phyloP scores from a whole-genome alignment of 2,797 vertebrate species.

The Eidolon dupreanum region DNA sequence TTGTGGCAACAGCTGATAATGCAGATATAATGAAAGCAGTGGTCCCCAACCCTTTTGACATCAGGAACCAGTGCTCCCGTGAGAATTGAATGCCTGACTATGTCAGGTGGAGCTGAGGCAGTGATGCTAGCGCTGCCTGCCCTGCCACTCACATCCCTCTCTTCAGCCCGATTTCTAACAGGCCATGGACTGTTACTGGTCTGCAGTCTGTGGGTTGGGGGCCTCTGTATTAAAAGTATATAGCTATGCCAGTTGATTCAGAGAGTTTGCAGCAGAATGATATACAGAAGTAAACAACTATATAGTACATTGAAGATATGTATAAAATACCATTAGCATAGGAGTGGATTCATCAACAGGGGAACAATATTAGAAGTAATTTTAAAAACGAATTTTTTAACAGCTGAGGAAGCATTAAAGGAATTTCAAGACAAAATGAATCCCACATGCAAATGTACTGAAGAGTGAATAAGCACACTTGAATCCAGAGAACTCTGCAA shows the following conservation, averaged over 20 bases:
- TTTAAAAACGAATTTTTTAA: background rate
- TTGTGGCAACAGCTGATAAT: background rate
- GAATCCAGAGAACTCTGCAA: background rate
- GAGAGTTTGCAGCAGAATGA: background rate
- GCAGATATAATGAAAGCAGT: too few relatives aligned
- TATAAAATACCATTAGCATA: background rate
- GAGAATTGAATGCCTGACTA: too few relatives aligned
- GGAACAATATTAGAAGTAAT: background rate
- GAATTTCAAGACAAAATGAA: background rate
- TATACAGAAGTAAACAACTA: background rate
- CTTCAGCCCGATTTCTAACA: too few relatives aligned
- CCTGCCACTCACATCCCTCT: too few relatives aligned
- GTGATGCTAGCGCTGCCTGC: too few relatives aligned
- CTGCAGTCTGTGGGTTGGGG: too few relatives aligned
- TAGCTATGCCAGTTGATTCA: background rate
- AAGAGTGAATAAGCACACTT: background rate
- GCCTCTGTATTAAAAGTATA: background rate
- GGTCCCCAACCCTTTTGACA: too few relatives aligned
- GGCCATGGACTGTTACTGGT: too few relatives aligned
- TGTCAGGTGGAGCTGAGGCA: too few relatives aligned
- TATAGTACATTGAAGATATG: background rate
- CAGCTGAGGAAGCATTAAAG: background rate
- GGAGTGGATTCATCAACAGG: background rate
- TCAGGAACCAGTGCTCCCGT: too few relatives aligned
- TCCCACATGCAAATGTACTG: background rate